Conservation (phyloP, 2,888 invertebrate genomes). For the Augochlorella aurata region DNA sequence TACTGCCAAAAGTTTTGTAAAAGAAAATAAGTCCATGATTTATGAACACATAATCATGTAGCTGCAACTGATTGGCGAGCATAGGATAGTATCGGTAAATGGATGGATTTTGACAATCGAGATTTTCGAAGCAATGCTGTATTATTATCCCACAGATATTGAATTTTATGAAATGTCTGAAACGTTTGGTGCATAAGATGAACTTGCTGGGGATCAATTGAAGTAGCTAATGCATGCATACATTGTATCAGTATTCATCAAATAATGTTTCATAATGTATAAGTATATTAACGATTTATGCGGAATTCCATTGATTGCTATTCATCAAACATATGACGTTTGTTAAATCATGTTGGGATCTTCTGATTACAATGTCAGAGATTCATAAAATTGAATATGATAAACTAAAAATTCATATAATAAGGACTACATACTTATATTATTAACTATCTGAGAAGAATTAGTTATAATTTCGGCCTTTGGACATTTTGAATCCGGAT, state of each 20-base stretch:
- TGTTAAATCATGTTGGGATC: not conserved
- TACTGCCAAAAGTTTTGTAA: not conserved
- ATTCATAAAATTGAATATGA: not conserved
- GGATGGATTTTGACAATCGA: not conserved
- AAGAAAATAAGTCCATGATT: not conserved
- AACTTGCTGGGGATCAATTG: not conserved
- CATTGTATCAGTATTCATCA: not conserved
- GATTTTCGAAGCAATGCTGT: slow-evolving; percentile 6
- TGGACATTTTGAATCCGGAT: not conserved
- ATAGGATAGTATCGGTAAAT: not conserved
- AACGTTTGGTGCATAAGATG: slow-evolving; percentile 18
- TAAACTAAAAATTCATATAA: not conserved
- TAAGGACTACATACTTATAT: not conserved
- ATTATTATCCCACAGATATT: slow-evolving; percentile 19
- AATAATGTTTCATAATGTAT: not conserved
- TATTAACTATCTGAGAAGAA: not conserved
- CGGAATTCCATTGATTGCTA: not conserved
- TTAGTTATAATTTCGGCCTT: not conserved
- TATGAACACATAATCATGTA: not conserved
- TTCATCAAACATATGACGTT: not conserved
- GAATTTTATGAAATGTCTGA: slow-evolving; percentile 29
- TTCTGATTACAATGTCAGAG: not conserved
- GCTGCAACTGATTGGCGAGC: not conserved
- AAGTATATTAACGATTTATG: not conserved
- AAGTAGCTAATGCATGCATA: not conserved